Percentiles rank a stretch among this genome's conserved stretches.
phyloP scores from a whole-genome alignment of 2,113 vertebrate genomes.

The Herpailurus yagouaroundi region DNA sequence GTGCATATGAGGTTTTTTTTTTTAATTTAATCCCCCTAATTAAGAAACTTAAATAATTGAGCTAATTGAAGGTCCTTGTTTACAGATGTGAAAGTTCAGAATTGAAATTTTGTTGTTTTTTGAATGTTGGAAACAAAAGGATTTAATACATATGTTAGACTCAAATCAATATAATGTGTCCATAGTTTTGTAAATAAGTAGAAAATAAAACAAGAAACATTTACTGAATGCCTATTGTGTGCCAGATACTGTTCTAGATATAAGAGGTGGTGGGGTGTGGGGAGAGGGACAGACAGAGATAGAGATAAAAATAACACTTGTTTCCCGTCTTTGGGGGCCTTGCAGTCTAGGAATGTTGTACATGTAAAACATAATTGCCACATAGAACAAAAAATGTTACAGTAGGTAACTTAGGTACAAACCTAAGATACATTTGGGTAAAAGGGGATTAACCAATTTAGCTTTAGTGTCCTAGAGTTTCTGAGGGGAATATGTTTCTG shows the following conservation, averaged over 20 bases:
- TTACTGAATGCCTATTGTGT: neutral
- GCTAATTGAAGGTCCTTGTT: neutral
- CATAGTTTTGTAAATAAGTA: neutral
- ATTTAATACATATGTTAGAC: constrained; percentile 18
- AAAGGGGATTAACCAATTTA: neutral
- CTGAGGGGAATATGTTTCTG: neutral
- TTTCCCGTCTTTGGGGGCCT: neutral
- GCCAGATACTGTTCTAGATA: neutral
- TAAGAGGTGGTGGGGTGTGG: too few relatives aligned
- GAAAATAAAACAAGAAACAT: neutral
- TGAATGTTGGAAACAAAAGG: constrained; percentile 13
- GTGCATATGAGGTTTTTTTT: neutral
- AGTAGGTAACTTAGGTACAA: neutral
- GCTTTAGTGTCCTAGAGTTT: neutral
- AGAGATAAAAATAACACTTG: neutral
- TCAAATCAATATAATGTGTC: neutral
- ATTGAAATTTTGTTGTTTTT: constrained; percentile 14
- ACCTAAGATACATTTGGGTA: neutral
- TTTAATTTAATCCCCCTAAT: neutral
- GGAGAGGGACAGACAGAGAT: neutral
- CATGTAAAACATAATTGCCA: neutral
- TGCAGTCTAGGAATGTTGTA: neutral
- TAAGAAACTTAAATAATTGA: neutral
- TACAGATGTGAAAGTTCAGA: constrained; percentile 9
- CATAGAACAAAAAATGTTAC: neutral